Evolutionary conservation across 2,113 vertebrate species (phyloP).

Genomic region (Tupaia tana): DNA sequence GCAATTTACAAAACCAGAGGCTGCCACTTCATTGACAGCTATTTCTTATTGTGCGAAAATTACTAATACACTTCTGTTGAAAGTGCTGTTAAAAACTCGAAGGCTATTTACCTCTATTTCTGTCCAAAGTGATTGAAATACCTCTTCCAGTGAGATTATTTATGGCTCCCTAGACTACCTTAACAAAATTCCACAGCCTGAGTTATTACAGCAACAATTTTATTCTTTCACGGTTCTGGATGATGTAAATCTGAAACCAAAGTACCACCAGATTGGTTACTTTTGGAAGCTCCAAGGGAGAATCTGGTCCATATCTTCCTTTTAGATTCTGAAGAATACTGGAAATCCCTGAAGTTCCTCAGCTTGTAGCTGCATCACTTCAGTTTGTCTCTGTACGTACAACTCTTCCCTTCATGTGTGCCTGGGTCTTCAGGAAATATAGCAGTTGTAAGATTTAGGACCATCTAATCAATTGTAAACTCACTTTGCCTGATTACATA

Average conservation of each 20-base stretch:
- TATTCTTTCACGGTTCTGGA: background rate
- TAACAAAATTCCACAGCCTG: background rate
- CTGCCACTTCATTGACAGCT: background rate
- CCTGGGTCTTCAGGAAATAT: background rate
- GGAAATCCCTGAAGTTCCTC: background rate
- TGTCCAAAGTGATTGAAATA: background rate
- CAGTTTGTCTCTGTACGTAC: background rate
- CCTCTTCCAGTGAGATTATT: background rate
- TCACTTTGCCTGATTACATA: background rate
- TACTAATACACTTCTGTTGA: background rate
- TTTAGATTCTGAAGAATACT: background rate
- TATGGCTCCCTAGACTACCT: accelerated
- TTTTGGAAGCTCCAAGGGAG: background rate
- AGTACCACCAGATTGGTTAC: accelerated
- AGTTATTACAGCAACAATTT: background rate
- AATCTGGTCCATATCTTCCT: background rate
- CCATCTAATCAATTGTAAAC: background rate
- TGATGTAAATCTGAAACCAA: background rate
- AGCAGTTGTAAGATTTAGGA: background rate
- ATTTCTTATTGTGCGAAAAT: background rate
- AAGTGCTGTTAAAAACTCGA: background rate
- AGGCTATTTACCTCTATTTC: background rate
- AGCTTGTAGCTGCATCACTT: background rate
- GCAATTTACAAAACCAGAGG: background rate
- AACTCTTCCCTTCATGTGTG: background rate